Evolutionary conservation across 2,888 invertebrate species (phyloP), one percentile per base, ranked within the genome.

Genomic region (Trachelus stipa): DNA sequence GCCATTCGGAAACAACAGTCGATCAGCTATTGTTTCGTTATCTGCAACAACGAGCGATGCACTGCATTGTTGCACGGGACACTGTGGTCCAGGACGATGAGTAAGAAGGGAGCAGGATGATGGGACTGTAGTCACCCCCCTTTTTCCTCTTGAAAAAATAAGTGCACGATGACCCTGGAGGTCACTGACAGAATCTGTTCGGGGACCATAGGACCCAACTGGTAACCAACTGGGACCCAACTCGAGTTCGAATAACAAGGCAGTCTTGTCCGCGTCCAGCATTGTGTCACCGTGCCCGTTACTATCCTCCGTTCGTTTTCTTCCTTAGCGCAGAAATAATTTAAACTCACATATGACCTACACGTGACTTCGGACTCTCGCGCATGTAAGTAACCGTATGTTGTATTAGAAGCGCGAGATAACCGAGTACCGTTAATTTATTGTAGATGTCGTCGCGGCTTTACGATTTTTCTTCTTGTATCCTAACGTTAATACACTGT

Each of bases 181-280:
- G 74, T 74, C 74, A 74, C 12, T 11, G 74, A 74, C 74, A 34
- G 74, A 74, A 34, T 34, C 34, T 23, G 35, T 74, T 35, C 34
- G 30, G 30, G 31, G 71, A 9, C 30, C 71, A 11, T 71, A 11
- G 30, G 71, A 71, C 31, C 71, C 71, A 34, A 71, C 31, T 71
- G 31, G 31, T 2, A n/a, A 9, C 33, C 71, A 15, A 35, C 34
- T 35, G n/a, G 73, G 34, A 34, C 56, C 56, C 56, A 56, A 23
- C 56, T 56, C 9, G 56, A 23, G 56, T 23, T 56, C 15, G 9
- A 56, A 23, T 23, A 56, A 56, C 56, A 23, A 56, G 56, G 56
- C 56, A 56, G 23, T 56, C 56, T 9, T 56, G 56, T 56, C 23
- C 56, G 6, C 23, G 56, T 56, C 56, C 56, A 9, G 56, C 56